A percentile compares a stretch with the other conserved stretches of the same genome.
Evolutionary conservation across 2,888 invertebrate genomes (phyloP).

Genomic region (Ochropacha duplaris): DNA sequence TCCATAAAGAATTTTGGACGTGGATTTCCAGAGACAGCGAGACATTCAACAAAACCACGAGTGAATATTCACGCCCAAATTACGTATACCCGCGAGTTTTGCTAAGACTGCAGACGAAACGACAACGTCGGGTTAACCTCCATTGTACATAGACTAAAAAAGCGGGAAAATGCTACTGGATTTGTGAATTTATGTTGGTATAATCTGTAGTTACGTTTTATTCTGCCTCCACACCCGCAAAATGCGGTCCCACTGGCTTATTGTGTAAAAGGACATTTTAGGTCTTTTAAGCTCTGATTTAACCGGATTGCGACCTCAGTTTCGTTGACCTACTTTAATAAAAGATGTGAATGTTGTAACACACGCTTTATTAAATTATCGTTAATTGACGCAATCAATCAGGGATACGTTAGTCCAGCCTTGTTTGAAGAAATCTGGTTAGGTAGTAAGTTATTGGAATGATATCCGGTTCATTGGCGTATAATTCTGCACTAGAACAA

Average conservation of each 20-base stretch:
- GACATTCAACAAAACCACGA: constrained; percentile 10
- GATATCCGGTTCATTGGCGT: background rate
- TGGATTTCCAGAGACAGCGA: background rate
- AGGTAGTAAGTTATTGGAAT: background rate
- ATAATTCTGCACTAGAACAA: constrained; percentile 10
- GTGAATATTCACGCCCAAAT: constrained; percentile 24
- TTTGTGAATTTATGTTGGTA: constrained; percentile 49
- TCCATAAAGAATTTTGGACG: background rate
- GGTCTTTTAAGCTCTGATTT: constrained; percentile 46
- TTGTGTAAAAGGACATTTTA: constrained; percentile 45
- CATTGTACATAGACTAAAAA: constrained; percentile 30
- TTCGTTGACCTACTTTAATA: constrained; percentile 37
- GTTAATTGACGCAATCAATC: constrained; percentile 12
- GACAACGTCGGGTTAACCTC: constrained; percentile 21
- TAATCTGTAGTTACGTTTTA: constrained; percentile 52
- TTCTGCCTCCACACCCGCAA: constrained; percentile 37
- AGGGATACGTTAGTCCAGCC: constrained; percentile 18
- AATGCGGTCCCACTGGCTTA: constrained; percentile 42
- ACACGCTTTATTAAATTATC: constrained; percentile 12
- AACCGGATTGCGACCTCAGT: constrained; percentile 41
- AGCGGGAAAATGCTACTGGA: constrained; percentile 34
- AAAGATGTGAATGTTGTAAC: constrained; percentile 13
- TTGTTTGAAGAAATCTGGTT: constrained; percentile 10
- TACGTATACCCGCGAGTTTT: constrained; percentile 15
- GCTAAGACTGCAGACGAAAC: constrained; percentile 24